Base-by-base conservation (phyloP, 1,140 invertebrate genomes). In the Bombus balteatus region DNA sequence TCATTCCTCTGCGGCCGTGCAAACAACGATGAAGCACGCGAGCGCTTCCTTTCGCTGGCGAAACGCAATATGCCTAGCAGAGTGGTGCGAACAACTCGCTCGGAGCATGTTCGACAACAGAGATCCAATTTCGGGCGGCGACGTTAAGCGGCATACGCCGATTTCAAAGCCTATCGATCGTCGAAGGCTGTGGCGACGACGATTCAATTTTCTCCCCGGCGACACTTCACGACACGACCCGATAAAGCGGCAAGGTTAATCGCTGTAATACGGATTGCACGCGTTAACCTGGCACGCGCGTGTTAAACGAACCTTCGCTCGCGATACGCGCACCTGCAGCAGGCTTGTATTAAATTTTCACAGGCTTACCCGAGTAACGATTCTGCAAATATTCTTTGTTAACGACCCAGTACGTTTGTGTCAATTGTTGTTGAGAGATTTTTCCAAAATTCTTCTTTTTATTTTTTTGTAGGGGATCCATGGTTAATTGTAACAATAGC, bases 121-220 rank as follows among this genome's bases (percentile, higher is more conserved):
- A 39, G 65, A 57, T 68, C 34, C 72, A 81, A 88, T 85, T 85
- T 70, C 68, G 28, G 37, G 15, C 22, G 59, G 65, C 66, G 25
- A 75, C 77, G 68, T 88, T 68, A 71, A 79, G 75, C 73, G 77
- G 66, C 66, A 78, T 62, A 37, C 84, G 41, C 57, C 39, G 41
- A 83, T 88, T 88, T 86, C 80, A 66, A 72, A 75, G 70, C n/a
- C 37, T 47, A 82, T 89, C 83, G 82, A 86, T 89, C 87, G 59
- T 2, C 18, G 25, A 12, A 8, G 68, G 39, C 15, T 74, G 39
- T 32, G 18, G 22, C 34, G 39, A 75, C 53, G 28, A 86, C 79
- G 43, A 86, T 75, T 76, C 68, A 82, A 82, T 86, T 86, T 82
- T 47, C 76, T 37, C 32, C 39, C 25, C 28, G 71, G 22, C 71